Conservation (phyloP, 2,113 vertebrate genomes). For the Onychostoma macrolepis region DNA sequence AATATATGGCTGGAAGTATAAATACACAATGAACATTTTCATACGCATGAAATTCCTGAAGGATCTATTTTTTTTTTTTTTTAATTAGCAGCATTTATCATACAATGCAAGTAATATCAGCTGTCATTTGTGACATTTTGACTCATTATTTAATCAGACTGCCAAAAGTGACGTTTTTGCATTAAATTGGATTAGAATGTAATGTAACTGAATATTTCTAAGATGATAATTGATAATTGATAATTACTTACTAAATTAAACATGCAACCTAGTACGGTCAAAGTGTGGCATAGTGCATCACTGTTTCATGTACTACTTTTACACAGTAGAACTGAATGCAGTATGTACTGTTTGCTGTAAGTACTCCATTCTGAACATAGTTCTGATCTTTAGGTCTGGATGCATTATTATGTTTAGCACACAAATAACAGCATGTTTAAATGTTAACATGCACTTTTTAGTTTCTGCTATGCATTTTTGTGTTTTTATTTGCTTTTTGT, state of each 20-base stretch:
- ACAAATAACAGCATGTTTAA: not conserved
- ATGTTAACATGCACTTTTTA: not conserved
- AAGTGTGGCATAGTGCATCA: not conserved
- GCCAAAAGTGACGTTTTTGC: no score
- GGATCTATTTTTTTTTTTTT: no score
- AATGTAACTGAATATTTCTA: not conserved
- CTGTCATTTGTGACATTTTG: no score
- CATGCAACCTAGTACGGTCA: not conserved
- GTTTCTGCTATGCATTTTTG: not conserved
- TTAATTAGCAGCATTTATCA: no score
- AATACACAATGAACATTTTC: no score
- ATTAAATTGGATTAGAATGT: not conserved
- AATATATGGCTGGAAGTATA: no score
- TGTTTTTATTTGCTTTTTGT: not conserved
- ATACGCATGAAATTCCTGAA: no score
- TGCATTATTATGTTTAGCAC: not conserved
- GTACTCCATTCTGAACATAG: conserved; percentile 5
- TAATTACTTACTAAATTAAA: not conserved
- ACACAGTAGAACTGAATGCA: not conserved
- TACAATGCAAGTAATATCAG: not conserved
- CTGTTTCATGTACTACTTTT: not conserved
- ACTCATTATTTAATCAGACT: no score
- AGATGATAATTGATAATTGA: not conserved
- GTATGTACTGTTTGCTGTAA: not conserved
- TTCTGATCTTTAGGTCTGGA: not conserved